These are phyloP conservation scores for Prunella fulvescens DNA, from an alignment of 2,113 vertebrate genomes.

Conservation along the genomic window DNA sequence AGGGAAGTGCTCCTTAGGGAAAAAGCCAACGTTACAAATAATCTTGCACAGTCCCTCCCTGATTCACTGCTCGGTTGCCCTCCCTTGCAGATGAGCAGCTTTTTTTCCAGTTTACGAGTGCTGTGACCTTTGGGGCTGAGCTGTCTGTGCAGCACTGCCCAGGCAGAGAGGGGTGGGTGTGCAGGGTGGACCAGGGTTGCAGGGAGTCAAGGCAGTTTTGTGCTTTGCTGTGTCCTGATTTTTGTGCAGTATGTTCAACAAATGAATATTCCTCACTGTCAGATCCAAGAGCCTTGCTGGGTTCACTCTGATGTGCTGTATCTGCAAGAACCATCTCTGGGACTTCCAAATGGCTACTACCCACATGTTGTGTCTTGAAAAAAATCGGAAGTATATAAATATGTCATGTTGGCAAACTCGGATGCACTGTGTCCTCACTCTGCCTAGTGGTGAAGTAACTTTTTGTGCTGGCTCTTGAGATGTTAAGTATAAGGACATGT, in stretches of 20 bases:
- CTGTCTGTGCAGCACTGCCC: background rate
- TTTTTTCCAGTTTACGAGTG: background rate
- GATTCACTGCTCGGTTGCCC: background rate
- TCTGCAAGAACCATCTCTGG: background rate
- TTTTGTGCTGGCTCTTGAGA: background rate
- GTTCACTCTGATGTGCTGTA: rapidly evolving
- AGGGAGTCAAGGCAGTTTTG: background rate
- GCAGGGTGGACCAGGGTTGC: background rate
- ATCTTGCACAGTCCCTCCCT: background rate
- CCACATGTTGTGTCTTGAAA: background rate
- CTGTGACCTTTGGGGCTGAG: background rate
- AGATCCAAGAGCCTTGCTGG: background rate
- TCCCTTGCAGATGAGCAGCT: background rate
- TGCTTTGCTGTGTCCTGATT: background rate
- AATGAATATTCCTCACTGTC: background rate
- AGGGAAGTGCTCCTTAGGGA: background rate
- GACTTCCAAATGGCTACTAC: background rate
- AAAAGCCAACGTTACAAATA: background rate
- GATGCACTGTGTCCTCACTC: rapidly evolving
- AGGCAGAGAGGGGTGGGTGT: background rate
- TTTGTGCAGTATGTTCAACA: background rate
- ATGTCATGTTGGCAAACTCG: rapidly evolving
- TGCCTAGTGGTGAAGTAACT: background rate
- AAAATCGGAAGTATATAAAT: background rate
- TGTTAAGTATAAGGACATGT: rapidly evolving